phyloP scores from a whole-genome alignment of 2,797 vertebrate species.

The Protonibea diacanthus region DNA sequence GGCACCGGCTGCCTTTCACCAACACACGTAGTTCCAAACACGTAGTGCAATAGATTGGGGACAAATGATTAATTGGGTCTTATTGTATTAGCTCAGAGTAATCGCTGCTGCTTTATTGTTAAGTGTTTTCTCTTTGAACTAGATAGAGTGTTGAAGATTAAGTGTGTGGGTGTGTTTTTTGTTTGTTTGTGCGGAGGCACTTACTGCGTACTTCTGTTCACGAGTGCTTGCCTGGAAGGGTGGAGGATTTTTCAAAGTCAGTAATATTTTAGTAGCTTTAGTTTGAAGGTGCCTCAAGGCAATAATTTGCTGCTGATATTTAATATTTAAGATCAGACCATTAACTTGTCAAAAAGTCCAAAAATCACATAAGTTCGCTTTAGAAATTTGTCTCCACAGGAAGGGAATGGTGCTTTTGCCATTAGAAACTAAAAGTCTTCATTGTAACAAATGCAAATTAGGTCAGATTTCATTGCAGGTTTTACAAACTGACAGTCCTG shows the following conservation, averaged over 20 bases:
- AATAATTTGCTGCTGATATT: not conserved
- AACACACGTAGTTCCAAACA: not conserved
- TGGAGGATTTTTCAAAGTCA: conserved; percentile 6
- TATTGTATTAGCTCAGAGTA: conserved; percentile 65
- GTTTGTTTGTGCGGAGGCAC: conserved; percentile 15
- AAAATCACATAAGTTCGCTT: not conserved
- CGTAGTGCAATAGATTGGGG: conserved; percentile 37
- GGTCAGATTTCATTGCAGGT: not conserved
- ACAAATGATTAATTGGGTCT: conserved; percentile 57
- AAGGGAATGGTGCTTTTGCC: not conserved
- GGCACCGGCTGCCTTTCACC: conserved; percentile 44
- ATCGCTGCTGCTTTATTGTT: conserved; percentile 58
- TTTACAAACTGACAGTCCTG: not conserved
- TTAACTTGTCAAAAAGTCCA: conserved; percentile 21
- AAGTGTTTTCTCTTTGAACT: conserved; percentile 62
- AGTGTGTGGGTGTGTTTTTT: conserved; percentile 10
- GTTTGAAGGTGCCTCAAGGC: conserved; percentile 16
- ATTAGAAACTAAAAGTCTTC: not conserved
- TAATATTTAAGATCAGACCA: conserved; percentile 27
- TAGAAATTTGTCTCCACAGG: not conserved
- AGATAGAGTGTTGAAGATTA: conserved; percentile 54
- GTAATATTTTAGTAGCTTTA: conserved; percentile 11
- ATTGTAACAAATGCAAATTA: not conserved
- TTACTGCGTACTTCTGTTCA: not conserved
- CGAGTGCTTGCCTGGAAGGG: not conserved